These are phyloP conservation scores for Actinemys pallida DNA, from an alignment of 2,113 vertebrate species.

Conservation along the genomic window DNA sequence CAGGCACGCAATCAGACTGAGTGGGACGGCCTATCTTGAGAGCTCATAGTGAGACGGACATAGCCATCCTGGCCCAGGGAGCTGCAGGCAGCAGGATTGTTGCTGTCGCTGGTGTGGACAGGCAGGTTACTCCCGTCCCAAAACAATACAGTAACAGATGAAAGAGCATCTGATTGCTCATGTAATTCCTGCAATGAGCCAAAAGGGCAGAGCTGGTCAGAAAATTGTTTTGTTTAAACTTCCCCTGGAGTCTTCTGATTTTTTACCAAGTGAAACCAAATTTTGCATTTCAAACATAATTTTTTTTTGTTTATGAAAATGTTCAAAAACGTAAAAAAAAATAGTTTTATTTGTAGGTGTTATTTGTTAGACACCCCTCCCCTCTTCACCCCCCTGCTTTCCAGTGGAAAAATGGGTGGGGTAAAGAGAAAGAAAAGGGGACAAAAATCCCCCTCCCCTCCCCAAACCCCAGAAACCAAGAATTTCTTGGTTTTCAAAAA, in stretches of 20 bases:
- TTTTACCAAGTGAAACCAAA: neutral
- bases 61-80: neutral
- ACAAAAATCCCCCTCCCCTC: neutral
- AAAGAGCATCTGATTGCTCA: neutral
- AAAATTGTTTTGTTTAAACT: neutral
- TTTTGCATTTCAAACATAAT: neutral
- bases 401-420: rapidly evolving
- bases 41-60: neutral
- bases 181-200: neutral
- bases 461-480: neutral
- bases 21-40: neutral
- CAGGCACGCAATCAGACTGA: neutral
- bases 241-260: neutral
- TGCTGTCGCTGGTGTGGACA: neutral
- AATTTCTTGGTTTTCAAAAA: neutral
- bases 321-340: neutral
- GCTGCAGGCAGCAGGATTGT: neutral
- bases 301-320: neutral
- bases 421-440: neutral
- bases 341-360: neutral
- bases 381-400: neutral
- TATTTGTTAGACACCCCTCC: rapidly evolving
- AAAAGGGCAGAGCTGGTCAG: neutral
- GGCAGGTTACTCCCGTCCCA: neutral
- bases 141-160: neutral